Base-by-base conservation (phyloP, 2,888 invertebrate species). In the Spilarctia lutea region DNA sequence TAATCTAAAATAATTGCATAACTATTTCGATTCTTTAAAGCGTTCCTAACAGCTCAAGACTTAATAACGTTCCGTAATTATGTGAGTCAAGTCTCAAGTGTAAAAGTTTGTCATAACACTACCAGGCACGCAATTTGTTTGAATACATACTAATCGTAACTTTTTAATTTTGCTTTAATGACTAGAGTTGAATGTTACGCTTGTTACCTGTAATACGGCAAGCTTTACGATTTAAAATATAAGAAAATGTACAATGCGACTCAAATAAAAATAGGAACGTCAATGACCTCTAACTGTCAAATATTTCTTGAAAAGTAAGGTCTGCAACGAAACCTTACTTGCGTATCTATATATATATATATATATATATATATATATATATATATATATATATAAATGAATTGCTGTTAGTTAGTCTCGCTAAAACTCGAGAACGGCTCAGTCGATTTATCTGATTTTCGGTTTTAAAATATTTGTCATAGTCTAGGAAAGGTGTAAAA, bases 1-100 rank as follows among this genome's bases (percentile, higher is more conserved):
- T 45, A 45, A 45, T 18, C 2, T 16, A 18, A 7, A 48, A 18
- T 20, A 85, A 90, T 89, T 86, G 85, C n/a, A 4, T 63, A 16
- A 16, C 30, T 63, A 4, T 65, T 48, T 1, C 20, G 24, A 52
- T 24, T 52, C 24, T 35, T 35, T 35, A 10, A 24, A 65, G 35
- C 24, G 10, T 27, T 18, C 24, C 10, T 33, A 20, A 35, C 20
- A 65, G 65, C 33, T 35, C 35, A 13, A 65, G 24, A 65, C 7
- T 65, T 30, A 16, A 30, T 1, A 27, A 60, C 27, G 4, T 27
- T 13, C 27, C 11, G 16, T 60, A 27, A 60, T 13, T 27, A 27
- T 27, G 11, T 60, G 10, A 60, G 60, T 60, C 27, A 60, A 60
- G n/a, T 13, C 3, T 13, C 11, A 60, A 60, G 11, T 11, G 11